Evolutionary conservation across 2,797 vertebrate genomes (phyloP), one percentile per base, ranked within the genome.

Genomic region (Clarias fuscus): DNA sequence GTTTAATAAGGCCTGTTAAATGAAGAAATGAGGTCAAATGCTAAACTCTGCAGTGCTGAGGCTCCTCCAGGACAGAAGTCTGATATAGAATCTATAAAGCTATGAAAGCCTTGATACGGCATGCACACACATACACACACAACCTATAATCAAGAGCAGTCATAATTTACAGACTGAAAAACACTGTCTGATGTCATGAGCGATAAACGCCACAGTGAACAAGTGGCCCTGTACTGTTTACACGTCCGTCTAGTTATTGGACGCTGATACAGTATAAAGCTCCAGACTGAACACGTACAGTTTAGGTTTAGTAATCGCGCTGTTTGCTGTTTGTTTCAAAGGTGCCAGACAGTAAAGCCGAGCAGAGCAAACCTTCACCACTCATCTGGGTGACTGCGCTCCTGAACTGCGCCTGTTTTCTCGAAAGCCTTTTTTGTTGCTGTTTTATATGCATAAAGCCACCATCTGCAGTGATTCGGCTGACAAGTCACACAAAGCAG

Each of bases 401-500:
- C 7, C 83, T 64, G n/a, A 65, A 59, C 48, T 17, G 53, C 30
- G 27, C 14, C 22, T 27, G 59, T 8, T 75, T 75, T 53, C 59
- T 37, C 43, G 1, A 64, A 86, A 82, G 70, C 59, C 27, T 77
- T 62, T n/a, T 4, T 43, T 20, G 33, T 27, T 59, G 48, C 80
- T 27, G 72, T 61, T 68, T 83, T 58, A 70, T 53, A 76, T 65
- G 72, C 62, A 18, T 27, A 58, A 62, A 80, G 67, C 76, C 30
- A 17, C 37, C 76, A 80, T 20, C 59, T 65, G 76, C 76, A 87
- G 75, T 79, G 65, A 79, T 56, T 58, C 62, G 53, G 22, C 70
- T 75, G 83, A 65, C 68, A 82, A 65, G 78, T 82, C 85, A 56
- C 78, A 82, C 43, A 78, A 85, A 83, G 62, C 61, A 59, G 30